A percentile compares a stretch with the other conserved stretches of the same genome.
These are phyloP conservation scores for Raphicerus campestris DNA, from an alignment of 2,113 vertebrate species.

Conservation along the genomic window DNA sequence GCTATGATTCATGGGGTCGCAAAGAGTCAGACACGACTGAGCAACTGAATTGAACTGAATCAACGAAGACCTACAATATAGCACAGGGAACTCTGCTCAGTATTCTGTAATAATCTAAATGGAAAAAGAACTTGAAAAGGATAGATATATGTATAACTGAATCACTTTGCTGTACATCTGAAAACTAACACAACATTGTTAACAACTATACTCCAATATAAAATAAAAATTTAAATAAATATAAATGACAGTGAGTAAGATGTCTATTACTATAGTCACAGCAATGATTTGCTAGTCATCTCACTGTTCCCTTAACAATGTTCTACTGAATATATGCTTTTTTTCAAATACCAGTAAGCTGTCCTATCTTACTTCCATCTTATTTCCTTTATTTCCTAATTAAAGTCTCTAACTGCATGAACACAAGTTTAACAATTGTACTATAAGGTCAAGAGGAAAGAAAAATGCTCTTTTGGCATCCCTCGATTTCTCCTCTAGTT, in stretches of 20 bases:
- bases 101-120: background rate
- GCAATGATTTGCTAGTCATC: background rate
- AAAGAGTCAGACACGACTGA: too few species aligned
- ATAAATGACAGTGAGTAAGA: background rate
- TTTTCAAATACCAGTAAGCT: background rate
- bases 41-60: too few species aligned
- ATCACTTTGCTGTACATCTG: background rate
- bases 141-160: background rate
- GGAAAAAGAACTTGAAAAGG: background rate
- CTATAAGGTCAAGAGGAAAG: constrained; percentile 4
- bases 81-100: background rate
- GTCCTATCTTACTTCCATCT: background rate
- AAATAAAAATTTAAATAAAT: background rate
- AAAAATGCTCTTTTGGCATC: background rate
- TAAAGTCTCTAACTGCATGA: background rate
- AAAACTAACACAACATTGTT: background rate
- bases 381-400: constrained; percentile 30
- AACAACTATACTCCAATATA: background rate
- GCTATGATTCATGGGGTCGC: too few species aligned
- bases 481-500: background rate
- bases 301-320: background rate
- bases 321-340: background rate
- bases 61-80: background rate
- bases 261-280: background rate
- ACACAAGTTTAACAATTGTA: background rate